Evolutionary conservation across 2,888 invertebrate species (phyloP).

Genomic region (Dasypogon diadema): DNA sequence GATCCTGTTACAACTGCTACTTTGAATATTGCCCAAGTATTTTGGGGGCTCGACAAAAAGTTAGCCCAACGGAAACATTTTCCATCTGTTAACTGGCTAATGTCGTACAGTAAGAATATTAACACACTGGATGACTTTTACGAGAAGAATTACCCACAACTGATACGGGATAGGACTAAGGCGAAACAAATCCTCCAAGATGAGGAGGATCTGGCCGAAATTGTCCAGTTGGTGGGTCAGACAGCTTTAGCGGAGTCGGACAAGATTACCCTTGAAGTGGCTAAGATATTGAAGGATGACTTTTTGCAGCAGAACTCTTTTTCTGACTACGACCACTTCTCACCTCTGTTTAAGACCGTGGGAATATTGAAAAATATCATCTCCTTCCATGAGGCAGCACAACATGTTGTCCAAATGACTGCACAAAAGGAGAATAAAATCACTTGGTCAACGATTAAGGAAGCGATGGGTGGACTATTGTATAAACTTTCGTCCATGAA

Average conservation of each 20-base stretch:
- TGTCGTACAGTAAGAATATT: constrained; percentile 98
- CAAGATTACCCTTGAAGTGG: constrained; percentile 98
- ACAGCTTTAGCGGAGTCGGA: constrained; percentile 98
- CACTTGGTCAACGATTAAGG: constrained; percentile 96
- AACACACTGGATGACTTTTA: constrained; percentile 98
- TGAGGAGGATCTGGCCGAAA: constrained; percentile 99
- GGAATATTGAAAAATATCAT: constrained; percentile 99
- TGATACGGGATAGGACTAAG: constrained; percentile 95
- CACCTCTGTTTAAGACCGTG: constrained; percentile 99
- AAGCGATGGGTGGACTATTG: constrained; percentile 93
- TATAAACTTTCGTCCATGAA: constrained; percentile 99
- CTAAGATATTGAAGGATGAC: constrained; percentile 97
- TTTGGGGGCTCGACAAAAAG: constrained; percentile 99
- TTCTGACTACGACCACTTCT: constrained; percentile 94
- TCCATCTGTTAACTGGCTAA: constrained; percentile 99
- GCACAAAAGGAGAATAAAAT: constrained; percentile 98
- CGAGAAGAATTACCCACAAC: constrained; percentile 96
- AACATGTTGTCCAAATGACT: constrained; percentile 96
- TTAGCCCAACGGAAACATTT: constrained; percentile 99
- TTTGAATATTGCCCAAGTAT: constrained; percentile 97
- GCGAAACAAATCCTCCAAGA: constrained; percentile 94
- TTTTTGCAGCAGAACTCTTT: constrained; percentile 99
- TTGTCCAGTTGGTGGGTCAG: constrained; percentile 99
- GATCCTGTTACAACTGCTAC: constrained; percentile 99
- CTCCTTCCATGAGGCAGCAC: constrained; percentile 96